phyloP scores from a whole-genome alignment of 2,888 invertebrate genomes.

The Tenthredo livida region DNA sequence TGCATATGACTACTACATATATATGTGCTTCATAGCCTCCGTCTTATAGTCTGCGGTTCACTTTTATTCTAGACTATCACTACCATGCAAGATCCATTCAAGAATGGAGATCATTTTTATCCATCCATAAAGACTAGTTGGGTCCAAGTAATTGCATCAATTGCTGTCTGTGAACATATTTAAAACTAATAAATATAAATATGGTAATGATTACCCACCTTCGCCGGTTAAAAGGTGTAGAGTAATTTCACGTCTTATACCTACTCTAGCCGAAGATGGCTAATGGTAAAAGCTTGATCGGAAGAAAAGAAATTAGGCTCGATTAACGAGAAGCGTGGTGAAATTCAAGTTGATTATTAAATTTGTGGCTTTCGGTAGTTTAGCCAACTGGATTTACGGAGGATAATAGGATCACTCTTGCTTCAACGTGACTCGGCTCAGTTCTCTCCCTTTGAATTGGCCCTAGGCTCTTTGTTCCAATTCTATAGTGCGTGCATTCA shows the following conservation, averaged over 20 bases:
- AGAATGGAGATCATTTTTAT: slow-evolving; percentile 19
- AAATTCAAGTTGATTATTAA: slow-evolving; percentile 24
- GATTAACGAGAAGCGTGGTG: neutral
- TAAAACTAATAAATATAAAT: no score
- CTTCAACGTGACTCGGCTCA: neutral
- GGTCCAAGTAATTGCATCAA: neutral
- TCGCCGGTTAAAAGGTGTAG: neutral
- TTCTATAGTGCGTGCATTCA: neutral
- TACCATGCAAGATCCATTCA: neutral
- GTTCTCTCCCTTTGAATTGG: neutral
- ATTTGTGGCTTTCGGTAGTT: slow-evolving; percentile 32
- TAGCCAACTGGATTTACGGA: neutral
- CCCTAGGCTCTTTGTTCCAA: neutral
- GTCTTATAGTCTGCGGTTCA: slow-evolving; percentile 1
- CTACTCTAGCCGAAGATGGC: neutral
- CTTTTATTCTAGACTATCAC: slow-evolving; percentile 9
- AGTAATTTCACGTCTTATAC: neutral
- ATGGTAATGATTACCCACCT: neutral
- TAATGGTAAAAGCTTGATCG: neutral
- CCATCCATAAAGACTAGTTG: neutral
- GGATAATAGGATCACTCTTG: slow-evolving; percentile 8
- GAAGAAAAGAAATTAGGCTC: neutral
- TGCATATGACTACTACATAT: slow-evolving; percentile 4
- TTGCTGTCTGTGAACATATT: neutral
- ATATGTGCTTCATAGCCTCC: neutral